Conservation (phyloP, 2,888 invertebrate genomes). For the Aleiodes alternator region DNA sequence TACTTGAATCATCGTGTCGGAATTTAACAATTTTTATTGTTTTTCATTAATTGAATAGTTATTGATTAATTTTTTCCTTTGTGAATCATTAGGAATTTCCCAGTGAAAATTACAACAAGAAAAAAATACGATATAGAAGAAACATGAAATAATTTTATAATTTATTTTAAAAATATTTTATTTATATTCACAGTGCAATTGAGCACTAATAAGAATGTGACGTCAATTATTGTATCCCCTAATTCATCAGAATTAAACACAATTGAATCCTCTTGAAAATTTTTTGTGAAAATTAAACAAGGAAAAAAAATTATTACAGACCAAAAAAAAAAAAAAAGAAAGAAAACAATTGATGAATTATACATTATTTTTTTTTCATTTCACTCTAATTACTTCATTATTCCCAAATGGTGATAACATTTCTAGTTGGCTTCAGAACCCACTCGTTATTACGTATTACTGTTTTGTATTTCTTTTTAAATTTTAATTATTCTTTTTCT, state of each 20-base stretch:
- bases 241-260: constrained; percentile 10
- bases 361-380: constrained; percentile 18
- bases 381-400: constrained; percentile 20
- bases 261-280: neutral
- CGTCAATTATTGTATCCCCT: neutral
- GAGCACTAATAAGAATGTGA: constrained; percentile 9
- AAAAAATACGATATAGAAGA: too few relatives aligned
- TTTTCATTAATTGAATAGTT: too few relatives aligned
- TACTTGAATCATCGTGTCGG: too few relatives aligned
- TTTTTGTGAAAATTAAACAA: neutral
- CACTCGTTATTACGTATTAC: neutral
- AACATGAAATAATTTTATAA: too few relatives aligned
- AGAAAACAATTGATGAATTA: neutral
- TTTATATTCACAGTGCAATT: constrained; percentile 8
- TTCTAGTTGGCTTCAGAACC: constrained; percentile 9
- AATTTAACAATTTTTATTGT: too few relatives aligned
- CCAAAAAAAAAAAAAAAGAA: constrained; percentile 1
- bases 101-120: too few relatives aligned
- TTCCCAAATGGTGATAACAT: constrained; percentile 17
- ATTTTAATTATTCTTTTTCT: constrained; percentile 12
- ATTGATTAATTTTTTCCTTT: too few relatives aligned
- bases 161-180: constrained; percentile 23
- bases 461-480: too few relatives aligned
- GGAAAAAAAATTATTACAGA: constrained; percentile 13
- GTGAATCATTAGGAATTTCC: too few relatives aligned